phyloP scores from a whole-genome alignment of 2,888 invertebrate genomes.

The Morinoia aosen region DNA sequence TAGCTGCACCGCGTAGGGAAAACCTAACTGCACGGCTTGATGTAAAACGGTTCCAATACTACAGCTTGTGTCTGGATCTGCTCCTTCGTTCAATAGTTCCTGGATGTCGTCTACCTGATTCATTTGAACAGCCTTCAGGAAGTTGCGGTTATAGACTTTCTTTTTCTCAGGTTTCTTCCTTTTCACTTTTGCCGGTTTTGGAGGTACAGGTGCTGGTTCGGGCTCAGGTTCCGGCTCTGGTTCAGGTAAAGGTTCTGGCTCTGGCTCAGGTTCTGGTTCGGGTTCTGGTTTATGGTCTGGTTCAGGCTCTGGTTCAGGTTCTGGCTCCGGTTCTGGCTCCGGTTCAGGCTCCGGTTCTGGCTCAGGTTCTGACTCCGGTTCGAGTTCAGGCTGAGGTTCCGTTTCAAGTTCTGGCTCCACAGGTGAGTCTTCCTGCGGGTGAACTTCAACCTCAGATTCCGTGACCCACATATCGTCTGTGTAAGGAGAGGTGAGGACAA shows the following conservation, averaged over 20 bases:
- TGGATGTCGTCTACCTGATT: slow-evolving; percentile 46
- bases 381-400: slow-evolving; percentile 19
- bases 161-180: slow-evolving; percentile 36
- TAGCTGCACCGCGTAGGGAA: slow-evolving; percentile 59
- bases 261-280: not conserved
- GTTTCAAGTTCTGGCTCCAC: not conserved
- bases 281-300: slow-evolving; percentile 15
- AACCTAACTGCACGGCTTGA: slow-evolving; percentile 56
- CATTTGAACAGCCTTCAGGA: slow-evolving; percentile 52
- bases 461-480: slow-evolving; percentile 36
- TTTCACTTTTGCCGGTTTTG: slow-evolving; percentile 40
- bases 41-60: slow-evolving; percentile 54
- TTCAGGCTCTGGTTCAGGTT: not conserved
- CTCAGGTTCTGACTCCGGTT: not conserved
- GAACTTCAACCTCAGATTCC: slow-evolving; percentile 14
- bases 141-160: slow-evolving; percentile 50
- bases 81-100: slow-evolving; percentile 57
- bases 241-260: not conserved
- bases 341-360: slow-evolving; percentile 8
- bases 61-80: slow-evolving; percentile 59
- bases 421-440: not conserved
- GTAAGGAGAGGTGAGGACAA: slow-evolving; percentile 18
- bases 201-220: not conserved
- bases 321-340: not conserved
- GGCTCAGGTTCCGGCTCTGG: slow-evolving; percentile 24